Evolutionary conservation across 1,140 invertebrate genomes (phyloP).

Genomic region (Drosophila dunni): DNA sequence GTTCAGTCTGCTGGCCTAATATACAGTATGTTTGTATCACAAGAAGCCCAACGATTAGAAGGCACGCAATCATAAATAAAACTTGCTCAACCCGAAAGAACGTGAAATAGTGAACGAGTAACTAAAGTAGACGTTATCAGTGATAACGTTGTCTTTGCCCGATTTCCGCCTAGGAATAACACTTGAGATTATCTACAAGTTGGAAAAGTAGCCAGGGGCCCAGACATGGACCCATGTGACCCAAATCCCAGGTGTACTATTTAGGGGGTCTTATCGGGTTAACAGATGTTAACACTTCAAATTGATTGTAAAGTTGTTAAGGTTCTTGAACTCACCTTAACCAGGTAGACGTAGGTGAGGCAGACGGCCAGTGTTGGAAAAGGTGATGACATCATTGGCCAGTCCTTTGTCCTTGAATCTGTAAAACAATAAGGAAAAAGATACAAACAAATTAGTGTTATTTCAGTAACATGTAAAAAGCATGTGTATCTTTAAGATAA

Average conservation of each 20-base stretch:
- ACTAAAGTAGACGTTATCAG: slow-evolving; percentile 16
- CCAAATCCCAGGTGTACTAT: slow-evolving; percentile 29
- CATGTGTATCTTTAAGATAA: slow-evolving; percentile 53
- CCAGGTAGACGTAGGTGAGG: slow-evolving; percentile 90
- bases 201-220: neutral
- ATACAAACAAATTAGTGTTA: slow-evolving; percentile 7
- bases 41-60: slow-evolving; percentile 26
- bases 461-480: slow-evolving; percentile 8
- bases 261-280: slow-evolving; percentile 3
- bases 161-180: slow-evolving; percentile 45
- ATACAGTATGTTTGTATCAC: neutral
- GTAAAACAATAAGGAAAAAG: slow-evolving; percentile 42
- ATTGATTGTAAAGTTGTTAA: neutral
- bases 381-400: slow-evolving; percentile 93
- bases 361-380: slow-evolving; percentile 92
- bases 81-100: slow-evolving; percentile 21
- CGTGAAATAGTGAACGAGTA: neutral
- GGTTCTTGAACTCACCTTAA: slow-evolving; percentile 87
- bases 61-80: slow-evolving; percentile 30
- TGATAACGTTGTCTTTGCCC: slow-evolving; percentile 7
- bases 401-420: slow-evolving; percentile 93
- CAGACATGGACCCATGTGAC: slow-evolving; percentile 18
- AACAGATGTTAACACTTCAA: slow-evolving; percentile 9
- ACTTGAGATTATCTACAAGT: slow-evolving; percentile 38
- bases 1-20: slow-evolving; percentile 35